phyloP scores from a whole-genome alignment of 2,888 invertebrate genomes.

The Ochlodes sylvanus region DNA sequence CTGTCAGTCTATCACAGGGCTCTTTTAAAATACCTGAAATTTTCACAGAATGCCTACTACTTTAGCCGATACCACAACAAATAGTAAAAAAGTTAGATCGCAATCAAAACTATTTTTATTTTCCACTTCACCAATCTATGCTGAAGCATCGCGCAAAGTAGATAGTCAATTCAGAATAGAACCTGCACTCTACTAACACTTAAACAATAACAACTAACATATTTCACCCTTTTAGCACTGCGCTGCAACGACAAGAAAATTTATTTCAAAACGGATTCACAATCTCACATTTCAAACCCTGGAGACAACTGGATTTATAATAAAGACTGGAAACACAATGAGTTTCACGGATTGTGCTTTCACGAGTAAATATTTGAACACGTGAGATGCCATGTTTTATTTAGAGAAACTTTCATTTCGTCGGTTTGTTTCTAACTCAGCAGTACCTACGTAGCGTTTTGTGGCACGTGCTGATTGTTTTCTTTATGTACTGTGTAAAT shows the following conservation, averaged over 20 bases:
- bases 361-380: constrained; percentile 13
- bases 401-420: constrained; percentile 17
- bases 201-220: neutral
- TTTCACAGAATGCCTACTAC: too few species aligned
- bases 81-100: too few species aligned
- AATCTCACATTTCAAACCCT: constrained; percentile 14
- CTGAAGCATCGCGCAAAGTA: too few species aligned
- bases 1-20: too few species aligned
- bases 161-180: neutral
- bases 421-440: constrained; percentile 1
- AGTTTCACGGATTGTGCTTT: constrained; percentile 10
- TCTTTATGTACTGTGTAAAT: neutral
- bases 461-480: neutral
- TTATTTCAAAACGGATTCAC: constrained; percentile 13
- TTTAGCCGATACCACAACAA: too few species aligned
- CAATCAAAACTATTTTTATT: too few species aligned
- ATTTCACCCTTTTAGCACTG: neutral
- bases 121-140: too few species aligned
- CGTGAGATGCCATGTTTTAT: constrained; percentile 16
- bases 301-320: constrained; percentile 21
- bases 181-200: neutral
- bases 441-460: neutral
- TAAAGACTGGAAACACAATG: constrained; percentile 22
- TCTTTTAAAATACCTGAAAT: too few species aligned
- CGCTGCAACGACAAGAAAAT: constrained; percentile 1